Percentiles rank a stretch among this genome's conserved stretches.
Conservation (phyloP, 2,797 vertebrate species). For the Sandelia bainsii region DNA sequence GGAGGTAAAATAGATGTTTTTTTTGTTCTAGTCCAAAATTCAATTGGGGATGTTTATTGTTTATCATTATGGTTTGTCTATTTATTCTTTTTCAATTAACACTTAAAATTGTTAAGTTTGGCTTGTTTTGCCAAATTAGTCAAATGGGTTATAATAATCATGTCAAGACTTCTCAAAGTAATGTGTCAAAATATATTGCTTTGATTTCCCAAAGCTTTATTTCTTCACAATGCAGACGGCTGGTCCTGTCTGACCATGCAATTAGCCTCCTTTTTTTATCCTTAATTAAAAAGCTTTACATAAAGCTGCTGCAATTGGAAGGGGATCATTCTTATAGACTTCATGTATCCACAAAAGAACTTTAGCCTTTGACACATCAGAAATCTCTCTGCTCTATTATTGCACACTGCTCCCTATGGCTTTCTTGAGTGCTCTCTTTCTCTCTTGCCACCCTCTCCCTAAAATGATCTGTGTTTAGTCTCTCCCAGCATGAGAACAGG, state of each 20-base stretch:
- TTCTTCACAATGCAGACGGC: too few species aligned
- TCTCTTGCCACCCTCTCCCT: conserved; percentile 39
- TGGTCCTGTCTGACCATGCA: background rate
- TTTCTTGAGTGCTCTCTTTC: conserved; percentile 46
- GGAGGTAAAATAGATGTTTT: background rate
- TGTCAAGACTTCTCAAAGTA: background rate
- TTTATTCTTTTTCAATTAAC: too few species aligned
- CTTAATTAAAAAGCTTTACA: conserved; percentile 5
- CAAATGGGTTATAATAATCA: background rate
- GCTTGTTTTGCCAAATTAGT: too few species aligned
- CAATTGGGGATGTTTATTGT: too few species aligned
- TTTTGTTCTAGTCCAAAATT: too few species aligned
- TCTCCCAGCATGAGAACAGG: conserved; percentile 77
- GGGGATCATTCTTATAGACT: conserved; percentile 22
- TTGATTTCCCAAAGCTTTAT: too few species aligned
- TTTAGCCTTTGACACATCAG: conserved; percentile 29
- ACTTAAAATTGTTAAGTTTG: too few species aligned
- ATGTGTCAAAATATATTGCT: background rate
- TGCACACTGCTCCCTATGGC: conserved; percentile 45
- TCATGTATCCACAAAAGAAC: conserved; percentile 14
- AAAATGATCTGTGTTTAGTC: conserved; percentile 78
- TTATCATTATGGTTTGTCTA: too few species aligned
- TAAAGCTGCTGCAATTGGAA: conserved; percentile 12
- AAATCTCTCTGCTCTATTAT: conserved; percentile 50
- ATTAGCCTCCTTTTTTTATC: conserved; percentile 12